These are phyloP conservation scores for Poeciliopsis turneri DNA, from an alignment of 2,797 vertebrate genomes.

Conservation along the genomic window DNA sequence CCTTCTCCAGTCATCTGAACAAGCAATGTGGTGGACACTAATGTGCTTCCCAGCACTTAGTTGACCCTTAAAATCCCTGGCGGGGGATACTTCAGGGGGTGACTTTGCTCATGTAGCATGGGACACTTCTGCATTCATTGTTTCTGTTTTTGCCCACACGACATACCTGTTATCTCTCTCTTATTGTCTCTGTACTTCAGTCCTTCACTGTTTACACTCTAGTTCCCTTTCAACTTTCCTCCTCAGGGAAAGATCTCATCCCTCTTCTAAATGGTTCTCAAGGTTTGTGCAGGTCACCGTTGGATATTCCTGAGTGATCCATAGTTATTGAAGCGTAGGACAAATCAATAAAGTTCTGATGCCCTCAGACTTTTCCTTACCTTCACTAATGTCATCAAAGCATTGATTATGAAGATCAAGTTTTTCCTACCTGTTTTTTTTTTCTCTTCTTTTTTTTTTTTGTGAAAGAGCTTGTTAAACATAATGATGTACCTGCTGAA, in stretches of 20 bases:
- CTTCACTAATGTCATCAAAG: slow-evolving; percentile 28
- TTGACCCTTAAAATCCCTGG: slow-evolving; percentile 63
- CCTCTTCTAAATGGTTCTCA: slow-evolving; percentile 34
- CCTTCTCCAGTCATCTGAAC: slow-evolving; percentile 47
- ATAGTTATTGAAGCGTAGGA: slow-evolving; percentile 20
- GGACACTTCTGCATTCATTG: slow-evolving; percentile 66
- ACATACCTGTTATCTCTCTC: slow-evolving; percentile 54
- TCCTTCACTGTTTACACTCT: slow-evolving; percentile 29
- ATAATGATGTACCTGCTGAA: slow-evolving; percentile 16
- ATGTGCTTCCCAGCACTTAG: slow-evolving; percentile 52
- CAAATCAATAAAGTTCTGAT: slow-evolving; percentile 52
- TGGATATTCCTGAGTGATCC: slow-evolving; percentile 25
- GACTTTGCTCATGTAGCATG: slow-evolving; percentile 69
- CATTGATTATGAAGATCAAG: slow-evolving; percentile 31
- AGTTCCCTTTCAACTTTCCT: slow-evolving; percentile 58
- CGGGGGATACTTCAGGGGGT: slow-evolving; percentile 49
- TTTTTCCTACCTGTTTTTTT: slow-evolving; percentile 22
- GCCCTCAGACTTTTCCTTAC: slow-evolving; percentile 21
- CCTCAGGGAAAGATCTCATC: slow-evolving; percentile 59
- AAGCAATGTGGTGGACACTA: slow-evolving; percentile 49
- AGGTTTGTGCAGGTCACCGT: slow-evolving; percentile 26
- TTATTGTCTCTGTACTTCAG: slow-evolving; percentile 49
- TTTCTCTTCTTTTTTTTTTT: not conserved
- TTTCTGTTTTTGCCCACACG: slow-evolving; percentile 40
- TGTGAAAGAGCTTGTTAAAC: slow-evolving; percentile 26